Percentiles rank a stretch among this genome's conserved stretches.
These are phyloP conservation scores for Iselma pallidipennis DNA, from an alignment of 2,888 invertebrate species.

Conservation along the genomic window DNA sequence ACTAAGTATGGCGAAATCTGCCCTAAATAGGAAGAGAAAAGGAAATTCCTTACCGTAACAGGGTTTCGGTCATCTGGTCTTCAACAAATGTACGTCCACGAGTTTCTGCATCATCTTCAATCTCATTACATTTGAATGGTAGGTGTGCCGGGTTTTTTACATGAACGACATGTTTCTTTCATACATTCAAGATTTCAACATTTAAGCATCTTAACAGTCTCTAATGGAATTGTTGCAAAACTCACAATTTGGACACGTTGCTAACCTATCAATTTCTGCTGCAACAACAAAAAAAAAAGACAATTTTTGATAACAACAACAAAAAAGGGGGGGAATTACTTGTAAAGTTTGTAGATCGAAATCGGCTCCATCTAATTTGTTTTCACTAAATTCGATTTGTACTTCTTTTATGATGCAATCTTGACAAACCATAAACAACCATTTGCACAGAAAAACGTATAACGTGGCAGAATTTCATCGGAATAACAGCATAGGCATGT, in stretches of 20 bases:
- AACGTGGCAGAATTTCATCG: conserved; percentile 57
- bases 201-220: conserved; percentile 56
- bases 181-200: conserved; percentile 63
- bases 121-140: conserved; percentile 59
- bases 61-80: conserved; percentile 60
- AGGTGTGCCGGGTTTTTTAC: conserved; percentile 60
- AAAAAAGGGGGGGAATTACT: conserved; percentile 30
- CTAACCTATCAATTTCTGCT: conserved; percentile 61
- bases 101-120: conserved; percentile 55
- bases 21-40: background rate
- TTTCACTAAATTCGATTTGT: conserved; percentile 53
- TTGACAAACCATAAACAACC: conserved; percentile 58
- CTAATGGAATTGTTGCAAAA: conserved; percentile 59
- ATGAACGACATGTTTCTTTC: conserved; percentile 60
- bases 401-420: conserved; percentile 52
- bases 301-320: background rate
- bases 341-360: conserved; percentile 49
- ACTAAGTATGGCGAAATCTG: too few species aligned
- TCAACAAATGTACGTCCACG: conserved; percentile 58
- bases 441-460: conserved; percentile 51
- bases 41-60: conserved; percentile 41
- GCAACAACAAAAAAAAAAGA: conserved; percentile 30
- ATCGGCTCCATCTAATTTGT: conserved; percentile 43
- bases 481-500: conserved; percentile 62
- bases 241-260: conserved; percentile 63